These are phyloP conservation scores for Rhadina sibilatrix DNA, from an alignment of 2,113 vertebrate species.

Conservation along the genomic window DNA sequence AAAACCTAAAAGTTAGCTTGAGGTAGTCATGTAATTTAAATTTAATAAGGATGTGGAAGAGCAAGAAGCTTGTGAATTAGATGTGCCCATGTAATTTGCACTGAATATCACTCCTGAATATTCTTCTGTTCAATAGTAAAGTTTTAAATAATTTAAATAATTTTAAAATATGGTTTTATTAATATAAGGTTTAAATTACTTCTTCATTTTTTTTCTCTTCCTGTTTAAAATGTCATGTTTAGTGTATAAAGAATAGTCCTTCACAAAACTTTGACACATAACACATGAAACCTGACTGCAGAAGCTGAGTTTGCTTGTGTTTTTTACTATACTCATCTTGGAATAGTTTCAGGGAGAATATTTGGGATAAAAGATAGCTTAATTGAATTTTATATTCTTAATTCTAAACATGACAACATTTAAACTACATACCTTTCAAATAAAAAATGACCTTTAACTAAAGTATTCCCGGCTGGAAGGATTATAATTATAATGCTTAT, in stretches of 20 bases:
- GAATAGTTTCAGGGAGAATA: background rate
- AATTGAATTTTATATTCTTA: background rate
- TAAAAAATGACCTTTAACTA: background rate
- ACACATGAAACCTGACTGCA: background rate
- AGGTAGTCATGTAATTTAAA: background rate
- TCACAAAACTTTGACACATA: background rate
- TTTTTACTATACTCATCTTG: background rate
- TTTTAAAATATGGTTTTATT: background rate
- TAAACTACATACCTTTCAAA: background rate
- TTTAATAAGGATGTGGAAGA: background rate
- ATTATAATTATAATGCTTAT: slow-evolving; percentile 1
- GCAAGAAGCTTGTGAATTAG: background rate
- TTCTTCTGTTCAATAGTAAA: background rate
- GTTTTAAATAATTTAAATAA: background rate
- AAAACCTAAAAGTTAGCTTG: background rate
- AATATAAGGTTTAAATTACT: background rate
- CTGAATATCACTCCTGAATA: background rate
- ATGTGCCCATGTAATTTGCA: background rate
- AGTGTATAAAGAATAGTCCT: background rate
- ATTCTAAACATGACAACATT: background rate
- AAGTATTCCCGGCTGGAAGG: background rate
- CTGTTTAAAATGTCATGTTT: background rate
- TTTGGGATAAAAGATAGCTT: background rate
- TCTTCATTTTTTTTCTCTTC: background rate
- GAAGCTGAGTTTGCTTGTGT: background rate